Conservation (phyloP, 2,888 invertebrate genomes). For the Salpingus planirostris region DNA sequence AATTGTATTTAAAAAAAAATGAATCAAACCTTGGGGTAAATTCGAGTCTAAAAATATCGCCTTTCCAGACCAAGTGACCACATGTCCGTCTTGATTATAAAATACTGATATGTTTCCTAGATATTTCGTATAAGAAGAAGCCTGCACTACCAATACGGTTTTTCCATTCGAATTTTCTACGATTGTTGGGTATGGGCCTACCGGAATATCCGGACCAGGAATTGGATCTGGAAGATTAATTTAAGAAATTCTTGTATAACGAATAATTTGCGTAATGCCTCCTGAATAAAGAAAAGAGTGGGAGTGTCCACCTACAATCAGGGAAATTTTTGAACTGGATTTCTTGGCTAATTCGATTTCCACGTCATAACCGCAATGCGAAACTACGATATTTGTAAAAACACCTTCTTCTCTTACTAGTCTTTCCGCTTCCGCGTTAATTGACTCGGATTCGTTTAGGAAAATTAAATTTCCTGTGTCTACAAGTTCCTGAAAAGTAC, state of each 20-base stretch:
- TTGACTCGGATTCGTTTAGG: slow-evolving; percentile 57
- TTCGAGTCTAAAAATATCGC: slow-evolving; percentile 57
- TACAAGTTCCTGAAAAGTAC: slow-evolving; percentile 50
- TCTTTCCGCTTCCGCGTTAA: slow-evolving; percentile 57
- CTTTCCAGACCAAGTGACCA: slow-evolving; percentile 55
- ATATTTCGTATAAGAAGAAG: slow-evolving; percentile 63
- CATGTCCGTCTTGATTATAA: slow-evolving; percentile 58
- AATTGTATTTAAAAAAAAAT: too few relatives aligned
- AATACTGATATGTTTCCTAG: slow-evolving; percentile 65
- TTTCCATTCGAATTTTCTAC: slow-evolving; percentile 49
- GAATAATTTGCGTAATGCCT: slow-evolving; percentile 14
- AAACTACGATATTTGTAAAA: slow-evolving; percentile 73
- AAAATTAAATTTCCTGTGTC: slow-evolving; percentile 58
- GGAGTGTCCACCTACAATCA: slow-evolving; percentile 80
- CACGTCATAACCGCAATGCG: slow-evolving; percentile 68
- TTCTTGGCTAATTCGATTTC: slow-evolving; percentile 58
- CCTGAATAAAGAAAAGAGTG: slow-evolving; percentile 69
- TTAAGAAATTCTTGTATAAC: slow-evolving; percentile 1
- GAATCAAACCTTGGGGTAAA: slow-evolving; percentile 53
- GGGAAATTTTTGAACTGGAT: slow-evolving; percentile 59
- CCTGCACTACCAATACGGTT: slow-evolving; percentile 61
- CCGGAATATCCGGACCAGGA: slow-evolving; percentile 46
- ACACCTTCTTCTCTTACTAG: slow-evolving; percentile 52
- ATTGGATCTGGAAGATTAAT: slow-evolving; percentile 4
- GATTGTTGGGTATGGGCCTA: slow-evolving; percentile 61